Conservation (phyloP, 2,113 vertebrate species). For the Tiliqua scincoides region DNA sequence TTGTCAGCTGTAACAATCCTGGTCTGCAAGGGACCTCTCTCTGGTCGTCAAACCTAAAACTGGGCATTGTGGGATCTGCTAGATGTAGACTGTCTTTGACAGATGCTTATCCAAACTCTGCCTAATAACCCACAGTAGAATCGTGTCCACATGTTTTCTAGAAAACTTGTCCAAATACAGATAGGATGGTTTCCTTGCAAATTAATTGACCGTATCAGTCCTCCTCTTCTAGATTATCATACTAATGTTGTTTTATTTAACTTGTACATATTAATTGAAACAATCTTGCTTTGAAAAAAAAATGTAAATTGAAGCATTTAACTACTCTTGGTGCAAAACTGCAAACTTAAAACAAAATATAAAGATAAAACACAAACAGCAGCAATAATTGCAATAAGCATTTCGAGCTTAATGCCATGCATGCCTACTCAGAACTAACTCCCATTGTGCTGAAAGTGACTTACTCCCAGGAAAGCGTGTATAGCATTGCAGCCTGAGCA, state of each 20-base stretch:
- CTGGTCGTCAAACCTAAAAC: not conserved
- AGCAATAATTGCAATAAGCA: no score
- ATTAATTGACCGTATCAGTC: not conserved
- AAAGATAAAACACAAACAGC: no score
- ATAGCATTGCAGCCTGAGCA: no score
- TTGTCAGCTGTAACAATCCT: not conserved
- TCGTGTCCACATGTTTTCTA: not conserved
- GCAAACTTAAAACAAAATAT: no score
- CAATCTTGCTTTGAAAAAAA: no score
- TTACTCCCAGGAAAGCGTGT: not conserved
- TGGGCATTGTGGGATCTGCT: not conserved
- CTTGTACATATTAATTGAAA: no score
- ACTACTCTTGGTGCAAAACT: no score
- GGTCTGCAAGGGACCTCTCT: not conserved
- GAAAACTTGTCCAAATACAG: not conserved
- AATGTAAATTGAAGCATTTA: no score
- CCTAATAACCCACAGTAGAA: not conserved
- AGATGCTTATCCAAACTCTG: conserved; percentile 1
- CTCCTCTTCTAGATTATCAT: not conserved
- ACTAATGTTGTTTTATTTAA: not conserved
- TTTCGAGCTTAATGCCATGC: not conserved
- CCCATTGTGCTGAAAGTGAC: not conserved
- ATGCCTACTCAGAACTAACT: not conserved
- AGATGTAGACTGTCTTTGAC: not conserved
- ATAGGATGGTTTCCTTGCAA: not conserved